These are phyloP conservation scores for Microctenopoma stevenorrisi DNA, from an alignment of 2,797 vertebrate species.

Conservation along the genomic window DNA sequence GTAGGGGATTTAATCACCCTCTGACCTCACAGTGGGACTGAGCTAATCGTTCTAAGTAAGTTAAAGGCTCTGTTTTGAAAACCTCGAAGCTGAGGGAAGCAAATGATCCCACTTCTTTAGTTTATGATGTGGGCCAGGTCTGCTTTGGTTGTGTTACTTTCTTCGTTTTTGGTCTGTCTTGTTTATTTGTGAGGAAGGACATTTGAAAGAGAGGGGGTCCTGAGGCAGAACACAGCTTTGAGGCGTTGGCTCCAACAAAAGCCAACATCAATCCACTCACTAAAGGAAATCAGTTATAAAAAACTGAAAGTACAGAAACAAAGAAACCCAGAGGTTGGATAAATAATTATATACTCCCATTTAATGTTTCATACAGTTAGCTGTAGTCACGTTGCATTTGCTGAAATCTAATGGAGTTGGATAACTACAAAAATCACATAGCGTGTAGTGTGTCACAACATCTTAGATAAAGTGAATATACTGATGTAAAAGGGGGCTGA, in stretches of 20 bases:
- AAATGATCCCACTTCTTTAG: not conserved
- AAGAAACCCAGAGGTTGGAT: conserved; percentile 76
- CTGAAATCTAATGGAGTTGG: conserved; percentile 58
- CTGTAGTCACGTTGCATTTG: conserved; percentile 57
- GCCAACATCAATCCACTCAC: conserved; percentile 71
- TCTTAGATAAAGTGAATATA: conserved; percentile 60
- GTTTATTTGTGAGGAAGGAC: not conserved
- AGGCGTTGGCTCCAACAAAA: conserved; percentile 30
- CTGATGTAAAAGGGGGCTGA: conserved; percentile 60
- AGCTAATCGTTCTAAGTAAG: too few species aligned
- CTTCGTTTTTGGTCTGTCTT: not conserved
- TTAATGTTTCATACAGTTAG: conserved; percentile 80
- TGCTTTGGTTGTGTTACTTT: conserved; percentile 14
- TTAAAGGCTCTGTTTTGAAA: not conserved
- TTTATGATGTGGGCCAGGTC: not conserved
- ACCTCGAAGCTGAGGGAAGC: not conserved
- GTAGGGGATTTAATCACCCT: not conserved
- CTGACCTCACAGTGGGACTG: not conserved
- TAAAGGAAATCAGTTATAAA: conserved; percentile 73
- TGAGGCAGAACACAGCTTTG: conserved; percentile 44
- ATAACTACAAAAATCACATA: conserved; percentile 50
- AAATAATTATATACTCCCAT: conserved; percentile 84
- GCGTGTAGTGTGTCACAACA: conserved; percentile 68
- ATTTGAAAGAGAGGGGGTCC: conserved; percentile 28
- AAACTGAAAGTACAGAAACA: conserved; percentile 79